Evolutionary conservation across 1,140 invertebrate species (phyloP), one percentile per base, ranked within the genome.

Genomic region (Drosophila bifasciata): DNA sequence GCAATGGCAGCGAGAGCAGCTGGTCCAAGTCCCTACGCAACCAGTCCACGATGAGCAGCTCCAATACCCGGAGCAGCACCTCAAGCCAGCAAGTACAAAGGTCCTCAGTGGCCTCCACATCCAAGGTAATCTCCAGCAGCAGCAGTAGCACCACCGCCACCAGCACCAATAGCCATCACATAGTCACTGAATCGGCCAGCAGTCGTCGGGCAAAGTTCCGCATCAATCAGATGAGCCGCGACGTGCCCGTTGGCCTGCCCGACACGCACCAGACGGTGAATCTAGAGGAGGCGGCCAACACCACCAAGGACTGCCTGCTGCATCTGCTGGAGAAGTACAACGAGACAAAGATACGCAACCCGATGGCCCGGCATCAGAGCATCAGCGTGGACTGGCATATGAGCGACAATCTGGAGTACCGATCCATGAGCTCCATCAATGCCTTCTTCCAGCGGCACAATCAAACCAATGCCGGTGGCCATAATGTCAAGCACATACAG

Each of bases 311-410:
- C 85, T 92, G 96, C 16, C 86, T 96, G 25, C 81, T 96, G 16
- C 94, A 95, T 90, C 91, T 96, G 43, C 85, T 96, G 32, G 94
- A 95, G 57, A 95, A 96, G 89, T 96, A 95, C 94, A 95, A 95
- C 2, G 94, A 95, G 46, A 92, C 81, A 1, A 83, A 91, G 25
- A 73, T 72, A 16, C 79, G 79, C 28, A 91, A 91, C 70, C 84
- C 86, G 0, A 25, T 90, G 44, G 81, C 78, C 0, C 49, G 91
- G 1, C 91, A 91, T 61, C 90, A 91, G 50, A 92, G 91, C 74
- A 91, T 92, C 28, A 90, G 90, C 40, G 84, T 91, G 17, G 91
- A 91, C 46, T 90, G 90, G 78, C 89, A 89, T 51, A 57, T 91
- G 6, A 89, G 90, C 59, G 91, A 91, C 46, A 91, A 91, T 63